These are phyloP conservation scores for Corvus moneduloides DNA, from an alignment of 2,113 vertebrate genomes.

Conservation along the genomic window DNA sequence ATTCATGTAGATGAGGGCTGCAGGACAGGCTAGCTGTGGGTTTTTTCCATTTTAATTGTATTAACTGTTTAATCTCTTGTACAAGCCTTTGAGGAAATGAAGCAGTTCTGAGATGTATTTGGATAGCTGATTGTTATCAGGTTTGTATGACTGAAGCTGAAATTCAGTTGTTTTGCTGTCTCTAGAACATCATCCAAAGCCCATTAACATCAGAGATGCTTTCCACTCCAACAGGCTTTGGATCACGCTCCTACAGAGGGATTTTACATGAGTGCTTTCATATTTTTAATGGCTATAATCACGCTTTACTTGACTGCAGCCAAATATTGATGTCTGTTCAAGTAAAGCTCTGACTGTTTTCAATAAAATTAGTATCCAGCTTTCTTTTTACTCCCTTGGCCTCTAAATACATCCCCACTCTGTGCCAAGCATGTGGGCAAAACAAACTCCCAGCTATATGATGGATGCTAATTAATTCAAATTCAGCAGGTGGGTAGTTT, in stretches of 20 bases:
- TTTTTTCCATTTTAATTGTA: neutral
- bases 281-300: conserved; percentile 50
- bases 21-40: neutral
- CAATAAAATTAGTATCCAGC: neutral
- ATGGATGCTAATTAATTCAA: neutral
- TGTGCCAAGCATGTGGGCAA: neutral
- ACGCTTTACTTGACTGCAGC: neutral
- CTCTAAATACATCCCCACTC: neutral
- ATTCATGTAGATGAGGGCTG: neutral
- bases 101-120: conserved; percentile 3
- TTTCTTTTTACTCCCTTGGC: neutral
- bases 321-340: conserved; percentile 8
- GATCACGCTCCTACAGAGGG: neutral
- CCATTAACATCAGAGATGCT: conserved; percentile 26
- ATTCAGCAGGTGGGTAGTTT: neutral
- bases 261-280: conserved; percentile 30
- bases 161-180: conserved; percentile 6
- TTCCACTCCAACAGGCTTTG: conserved; percentile 30
- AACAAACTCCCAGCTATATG: neutral
- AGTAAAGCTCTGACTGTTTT: conserved; percentile 5
- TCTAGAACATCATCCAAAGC: conserved; percentile 23
- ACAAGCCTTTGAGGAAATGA: neutral
- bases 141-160: neutral
- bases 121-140: neutral
- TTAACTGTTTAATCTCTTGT: conserved; percentile 9